Evolutionary conservation across 23 tunicate genomes (phyloP).

Genomic region (Ciona savignyi): DNA sequence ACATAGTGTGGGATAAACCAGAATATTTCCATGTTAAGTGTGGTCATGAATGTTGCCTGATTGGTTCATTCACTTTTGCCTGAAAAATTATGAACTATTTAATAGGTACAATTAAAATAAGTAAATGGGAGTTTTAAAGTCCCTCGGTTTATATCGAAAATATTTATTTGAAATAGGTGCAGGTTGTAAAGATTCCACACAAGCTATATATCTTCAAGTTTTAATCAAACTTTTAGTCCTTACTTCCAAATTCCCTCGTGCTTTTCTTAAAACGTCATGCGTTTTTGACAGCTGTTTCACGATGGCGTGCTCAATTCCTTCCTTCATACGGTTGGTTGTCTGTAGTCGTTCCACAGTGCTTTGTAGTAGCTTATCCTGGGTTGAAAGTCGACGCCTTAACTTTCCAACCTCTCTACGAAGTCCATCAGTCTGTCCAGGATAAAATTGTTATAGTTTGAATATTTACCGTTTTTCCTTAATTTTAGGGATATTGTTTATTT

Average conservation of each 20-base stretch:
- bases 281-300: slow-evolving; percentile 68
- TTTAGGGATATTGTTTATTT: too few species aligned
- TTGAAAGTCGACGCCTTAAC: slow-evolving; percentile 46
- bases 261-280: slow-evolving; percentile 69
- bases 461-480: too few species aligned
- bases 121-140: too few species aligned
- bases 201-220: background rate
- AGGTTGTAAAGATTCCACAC: background rate
- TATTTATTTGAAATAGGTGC: background rate
- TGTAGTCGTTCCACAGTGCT: slow-evolving; percentile 87
- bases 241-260: slow-evolving; percentile 79
- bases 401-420: slow-evolving; percentile 79
- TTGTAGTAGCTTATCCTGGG: slow-evolving; percentile 73
- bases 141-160: background rate
- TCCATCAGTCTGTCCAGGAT: slow-evolving; percentile 57
- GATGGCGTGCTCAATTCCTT: slow-evolving; percentile 86
- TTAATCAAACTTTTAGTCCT: too few species aligned
- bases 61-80: background rate
- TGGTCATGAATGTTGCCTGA: background rate
- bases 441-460: too few species aligned
- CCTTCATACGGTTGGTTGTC: slow-evolving; percentile 67
- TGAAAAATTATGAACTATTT: too few species aligned
- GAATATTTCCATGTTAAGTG: background rate
- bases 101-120: too few species aligned
- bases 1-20: background rate